Percentiles rank a stretch among this genome's conserved stretches.
Conservation (phyloP, 2,888 invertebrate species). For the Hyles lineata region DNA sequence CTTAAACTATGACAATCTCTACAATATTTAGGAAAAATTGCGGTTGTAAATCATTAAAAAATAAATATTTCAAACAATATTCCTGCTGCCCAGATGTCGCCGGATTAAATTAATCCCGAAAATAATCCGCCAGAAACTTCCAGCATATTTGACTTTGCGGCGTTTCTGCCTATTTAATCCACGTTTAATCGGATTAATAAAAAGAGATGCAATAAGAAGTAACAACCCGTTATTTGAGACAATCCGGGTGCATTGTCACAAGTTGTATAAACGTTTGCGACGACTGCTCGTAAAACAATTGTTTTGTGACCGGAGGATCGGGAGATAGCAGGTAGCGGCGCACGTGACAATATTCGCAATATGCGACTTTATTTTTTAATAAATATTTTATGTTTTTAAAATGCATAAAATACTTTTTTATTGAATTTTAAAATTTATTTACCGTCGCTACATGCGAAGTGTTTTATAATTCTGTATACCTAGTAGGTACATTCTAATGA, state of each 20-base stretch:
- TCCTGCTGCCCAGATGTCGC: neutral
- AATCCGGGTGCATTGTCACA: constrained; percentile 32
- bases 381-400: too few species aligned
- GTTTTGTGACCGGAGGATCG: neutral
- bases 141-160: neutral
- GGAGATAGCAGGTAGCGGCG: constrained; percentile 17
- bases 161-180: neutral
- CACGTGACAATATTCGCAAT: neutral
- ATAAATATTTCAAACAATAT: neutral
- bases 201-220: constrained; percentile 3
- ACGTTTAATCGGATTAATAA: constrained; percentile 11
- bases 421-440: too few species aligned
- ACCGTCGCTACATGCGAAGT: too few species aligned
- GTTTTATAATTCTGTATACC: too few species aligned
- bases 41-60: neutral
- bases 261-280: constrained; percentile 10
- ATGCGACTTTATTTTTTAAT: neutral
- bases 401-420: too few species aligned
- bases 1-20: too few species aligned
- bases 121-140: constrained; percentile 6
- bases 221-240: constrained; percentile 26
- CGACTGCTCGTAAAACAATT: constrained; percentile 14
- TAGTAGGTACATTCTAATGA: too few species aligned
- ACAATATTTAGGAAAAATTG: too few species aligned
- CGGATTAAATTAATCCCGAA: constrained; percentile 3